Base-by-base conservation (phyloP, 2,113 vertebrate genomes). In the Scopus umbretta region DNA sequence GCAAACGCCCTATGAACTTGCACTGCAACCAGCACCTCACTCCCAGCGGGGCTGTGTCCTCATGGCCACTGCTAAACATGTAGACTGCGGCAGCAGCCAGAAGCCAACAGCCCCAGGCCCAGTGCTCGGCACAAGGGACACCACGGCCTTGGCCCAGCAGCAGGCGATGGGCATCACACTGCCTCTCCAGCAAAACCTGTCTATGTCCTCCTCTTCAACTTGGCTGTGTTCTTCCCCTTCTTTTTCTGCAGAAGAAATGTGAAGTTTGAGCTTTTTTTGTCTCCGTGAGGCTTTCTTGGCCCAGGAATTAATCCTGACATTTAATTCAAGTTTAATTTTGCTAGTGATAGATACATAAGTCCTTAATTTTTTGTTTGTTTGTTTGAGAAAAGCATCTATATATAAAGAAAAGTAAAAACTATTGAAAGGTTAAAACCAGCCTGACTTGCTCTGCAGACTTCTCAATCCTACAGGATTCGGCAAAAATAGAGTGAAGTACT, bases 401-500 rank as follows among this genome's bases (percentile, higher is more conserved):
- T 45, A 45, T 18, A 94, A 92, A 81, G 50, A 81, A 74, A 95
- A 80, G 62, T 66, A 47, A 78, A 78, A 86, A 34, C 5, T 67
- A 67, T 36, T 52, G n/a, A 65, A 85, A 85, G 72, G 32, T 83
- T 91, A 58, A 86, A 83, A 80, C 1, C 11, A 67, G 29, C 22
- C 36, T 68, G 53, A 80, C 25, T 82, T 75, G 26, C 73, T 94
- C 36, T 88, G 49, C 61, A 88, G 86, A 79, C 29, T 88, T 92
- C 87, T 79, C 36, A 82, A 1, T 91, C 56, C 62, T 65, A 52
- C 49, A 80, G 36, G 36, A 90, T 82, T 71, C 7, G 13, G 53
- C 59, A 94, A 92, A 90, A 96, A 65, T 18, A 73, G 18, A 70
- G 53, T 59, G 9, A 86, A 82, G 43, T 38, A 94, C 74, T 93